Percentiles rank a stretch among this genome's conserved stretches.
Conservation (phyloP, 2,888 invertebrate genomes). For the Tryphoninae sp. region DNA sequence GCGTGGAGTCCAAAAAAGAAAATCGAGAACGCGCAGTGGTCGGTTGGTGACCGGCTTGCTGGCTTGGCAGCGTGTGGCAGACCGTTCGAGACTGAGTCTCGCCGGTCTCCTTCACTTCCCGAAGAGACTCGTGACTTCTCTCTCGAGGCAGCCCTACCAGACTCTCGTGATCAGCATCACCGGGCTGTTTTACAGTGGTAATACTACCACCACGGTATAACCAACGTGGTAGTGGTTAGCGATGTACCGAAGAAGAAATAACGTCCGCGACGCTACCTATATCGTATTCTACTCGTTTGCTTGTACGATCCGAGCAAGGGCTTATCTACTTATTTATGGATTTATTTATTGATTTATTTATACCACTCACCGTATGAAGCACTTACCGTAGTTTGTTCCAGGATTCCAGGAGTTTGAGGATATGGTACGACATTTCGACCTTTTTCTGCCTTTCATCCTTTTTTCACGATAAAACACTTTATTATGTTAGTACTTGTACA, state of each 20-base stretch:
- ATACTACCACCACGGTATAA: neutral
- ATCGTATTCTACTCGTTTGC: neutral
- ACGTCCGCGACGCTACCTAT: neutral
- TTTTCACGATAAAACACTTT: too few species aligned
- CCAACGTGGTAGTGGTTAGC: neutral
- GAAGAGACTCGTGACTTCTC: conserved; percentile 71
- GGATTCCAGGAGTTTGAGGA: too few species aligned
- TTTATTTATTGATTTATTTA: conserved; percentile 1
- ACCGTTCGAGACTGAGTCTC: conserved; percentile 74
- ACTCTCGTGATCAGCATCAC: conserved; percentile 57
- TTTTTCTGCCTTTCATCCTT: too few species aligned
- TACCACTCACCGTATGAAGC: neutral
- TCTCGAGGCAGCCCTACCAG: conserved; percentile 71
- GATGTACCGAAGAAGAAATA: conserved; percentile 2
- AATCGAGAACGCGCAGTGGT: conserved; percentile 34
- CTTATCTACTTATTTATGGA: too few species aligned
- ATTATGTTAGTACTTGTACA: too few species aligned
- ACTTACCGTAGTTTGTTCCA: too few species aligned
- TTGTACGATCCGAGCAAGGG: neutral
- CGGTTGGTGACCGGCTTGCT: conserved; percentile 52
- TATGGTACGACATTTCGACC: too few species aligned
- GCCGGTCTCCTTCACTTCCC: conserved; percentile 69
- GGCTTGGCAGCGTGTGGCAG: conserved; percentile 66
- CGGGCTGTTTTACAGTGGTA: conserved; percentile 40
- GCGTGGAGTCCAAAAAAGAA: conserved; percentile 3